Evolutionary conservation across 2,888 invertebrate genomes (phyloP).

Genomic region (Corbicula japonica): DNA sequence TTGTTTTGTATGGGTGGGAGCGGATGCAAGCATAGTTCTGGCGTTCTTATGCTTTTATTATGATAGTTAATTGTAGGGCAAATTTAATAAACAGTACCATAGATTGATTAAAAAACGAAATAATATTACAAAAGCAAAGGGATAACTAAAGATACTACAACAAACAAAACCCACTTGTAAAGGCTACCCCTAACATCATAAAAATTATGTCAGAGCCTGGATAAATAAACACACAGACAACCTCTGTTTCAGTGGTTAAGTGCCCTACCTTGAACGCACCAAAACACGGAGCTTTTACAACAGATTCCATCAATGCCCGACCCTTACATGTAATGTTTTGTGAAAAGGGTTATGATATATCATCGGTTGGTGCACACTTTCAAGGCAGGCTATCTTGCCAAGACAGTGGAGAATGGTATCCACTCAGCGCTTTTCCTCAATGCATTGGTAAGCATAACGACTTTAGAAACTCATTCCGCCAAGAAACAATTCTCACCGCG

Average conservation of each 20-base stretch:
- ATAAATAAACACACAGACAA: too few species aligned
- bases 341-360: background rate
- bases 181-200: too few species aligned
- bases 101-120: too few species aligned
- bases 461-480: background rate
- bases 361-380: conserved; percentile 7
- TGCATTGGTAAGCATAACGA: conserved; percentile 13
- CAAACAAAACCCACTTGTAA: too few species aligned
- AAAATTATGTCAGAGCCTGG: too few species aligned
- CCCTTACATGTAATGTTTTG: conserved; percentile 20
- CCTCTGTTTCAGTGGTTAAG: conserved; percentile 5
- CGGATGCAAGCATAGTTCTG: too few species aligned
- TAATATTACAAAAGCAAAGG: too few species aligned
- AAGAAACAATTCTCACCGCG: background rate
- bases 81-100: too few species aligned
- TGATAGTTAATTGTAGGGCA: too few species aligned
- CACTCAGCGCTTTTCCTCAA: conserved; percentile 18
- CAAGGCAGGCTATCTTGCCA: conserved; percentile 21
- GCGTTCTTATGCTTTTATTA: too few species aligned
- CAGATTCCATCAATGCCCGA: conserved; percentile 16
- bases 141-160: too few species aligned
- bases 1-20: too few species aligned
- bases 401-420: conserved; percentile 29
- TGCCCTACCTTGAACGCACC: conserved; percentile 19
- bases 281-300: conserved; percentile 1